phyloP scores from a whole-genome alignment of 2,113 vertebrate genomes.

The Zapornia atra region DNA sequence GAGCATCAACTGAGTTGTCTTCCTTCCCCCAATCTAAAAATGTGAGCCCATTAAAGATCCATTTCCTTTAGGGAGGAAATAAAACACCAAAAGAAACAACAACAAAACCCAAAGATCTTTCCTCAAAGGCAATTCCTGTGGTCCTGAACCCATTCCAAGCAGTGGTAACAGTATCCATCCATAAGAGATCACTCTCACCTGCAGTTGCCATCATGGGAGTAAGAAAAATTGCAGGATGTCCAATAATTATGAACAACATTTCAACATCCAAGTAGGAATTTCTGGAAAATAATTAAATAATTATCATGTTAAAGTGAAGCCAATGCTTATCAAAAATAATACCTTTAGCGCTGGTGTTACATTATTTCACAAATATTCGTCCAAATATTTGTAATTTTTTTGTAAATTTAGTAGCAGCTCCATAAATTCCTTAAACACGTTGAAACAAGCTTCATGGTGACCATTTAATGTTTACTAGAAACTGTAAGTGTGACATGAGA shows the following conservation, averaged over 20 bases:
- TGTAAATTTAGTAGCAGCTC: not conserved
- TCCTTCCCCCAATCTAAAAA: not conserved
- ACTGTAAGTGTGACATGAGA: not conserved
- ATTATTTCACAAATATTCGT: not conserved
- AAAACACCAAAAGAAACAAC: not conserved
- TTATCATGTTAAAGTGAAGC: not conserved
- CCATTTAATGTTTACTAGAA: not conserved
- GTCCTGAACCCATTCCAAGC: not conserved
- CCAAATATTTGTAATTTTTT: not conserved
- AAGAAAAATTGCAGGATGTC: not conserved
- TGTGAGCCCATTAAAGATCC: not conserved
- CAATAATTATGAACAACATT: not conserved
- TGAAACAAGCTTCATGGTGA: not conserved
- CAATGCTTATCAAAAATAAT: not conserved
- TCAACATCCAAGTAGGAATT: not conserved
- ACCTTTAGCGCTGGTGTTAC: not conserved
- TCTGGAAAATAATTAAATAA: not conserved
- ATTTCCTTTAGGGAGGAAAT: not conserved
- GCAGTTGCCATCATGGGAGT: not conserved
- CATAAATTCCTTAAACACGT: not conserved
- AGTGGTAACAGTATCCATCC: not conserved
- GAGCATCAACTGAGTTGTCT: not conserved
- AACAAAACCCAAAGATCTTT: not conserved
- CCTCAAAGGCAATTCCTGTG: not conserved
- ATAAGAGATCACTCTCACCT: not conserved